Percentiles rank a stretch among this genome's conserved stretches.
phyloP scores from a whole-genome alignment of 2,113 vertebrate species.

The Catharus minimus region DNA sequence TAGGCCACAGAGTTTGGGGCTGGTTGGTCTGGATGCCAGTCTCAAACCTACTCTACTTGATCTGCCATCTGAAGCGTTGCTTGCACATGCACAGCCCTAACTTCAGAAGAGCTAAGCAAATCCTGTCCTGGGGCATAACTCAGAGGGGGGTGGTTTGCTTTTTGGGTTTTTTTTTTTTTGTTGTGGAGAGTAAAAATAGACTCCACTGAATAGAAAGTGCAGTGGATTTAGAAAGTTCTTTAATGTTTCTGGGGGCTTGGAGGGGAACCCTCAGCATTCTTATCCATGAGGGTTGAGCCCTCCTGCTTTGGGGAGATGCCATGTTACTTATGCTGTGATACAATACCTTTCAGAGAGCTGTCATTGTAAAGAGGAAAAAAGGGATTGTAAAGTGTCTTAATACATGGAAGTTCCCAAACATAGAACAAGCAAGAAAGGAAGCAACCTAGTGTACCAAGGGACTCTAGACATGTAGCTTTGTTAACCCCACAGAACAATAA shows the following conservation, averaged over 20 bases:
- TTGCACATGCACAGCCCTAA: not conserved
- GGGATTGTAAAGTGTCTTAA: not conserved
- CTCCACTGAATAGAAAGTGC: not conserved
- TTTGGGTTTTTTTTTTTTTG: fast-evolving
- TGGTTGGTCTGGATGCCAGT: not conserved
- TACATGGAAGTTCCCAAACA: not conserved
- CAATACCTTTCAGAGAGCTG: not conserved
- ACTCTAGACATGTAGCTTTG: not conserved
- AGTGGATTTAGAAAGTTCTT: not conserved
- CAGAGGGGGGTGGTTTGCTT: not conserved
- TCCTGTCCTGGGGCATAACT: not conserved
- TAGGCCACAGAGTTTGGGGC: not conserved
- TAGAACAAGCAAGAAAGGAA: not conserved
- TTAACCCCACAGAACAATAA: conserved; percentile 22
- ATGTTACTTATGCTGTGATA: not conserved
- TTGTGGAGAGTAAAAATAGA: not conserved
- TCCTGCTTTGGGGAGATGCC: not conserved
- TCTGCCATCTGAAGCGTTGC: not conserved
- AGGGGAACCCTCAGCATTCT: not conserved
- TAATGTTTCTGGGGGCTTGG: not conserved
- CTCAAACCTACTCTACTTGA: not conserved
- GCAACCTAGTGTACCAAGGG: not conserved
- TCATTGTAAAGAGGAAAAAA: not conserved
- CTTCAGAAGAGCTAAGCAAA: not conserved
- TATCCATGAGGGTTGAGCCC: not conserved